Conservation (phyloP, 2,888 invertebrate genomes). For the Zelleria hepariella region DNA sequence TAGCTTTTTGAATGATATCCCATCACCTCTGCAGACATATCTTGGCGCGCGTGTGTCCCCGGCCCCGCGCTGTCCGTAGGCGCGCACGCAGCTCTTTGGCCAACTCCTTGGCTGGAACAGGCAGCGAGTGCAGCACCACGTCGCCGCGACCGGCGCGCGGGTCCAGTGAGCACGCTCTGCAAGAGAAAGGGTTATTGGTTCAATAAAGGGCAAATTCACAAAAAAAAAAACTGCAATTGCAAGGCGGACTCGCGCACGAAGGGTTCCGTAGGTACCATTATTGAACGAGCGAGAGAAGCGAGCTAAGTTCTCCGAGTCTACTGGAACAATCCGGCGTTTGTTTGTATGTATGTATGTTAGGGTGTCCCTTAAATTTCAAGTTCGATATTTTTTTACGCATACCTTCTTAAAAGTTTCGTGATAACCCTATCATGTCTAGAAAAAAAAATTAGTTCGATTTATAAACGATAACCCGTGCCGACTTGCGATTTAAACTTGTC, state of each 20-base stretch:
- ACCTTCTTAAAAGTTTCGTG: constrained; percentile 14
- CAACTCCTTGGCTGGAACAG: constrained; percentile 74
- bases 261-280: too few relatives aligned
- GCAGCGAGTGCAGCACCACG: constrained; percentile 78
- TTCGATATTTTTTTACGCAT: background rate
- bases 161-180: constrained; percentile 62
- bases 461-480: background rate
- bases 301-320: too few relatives aligned
- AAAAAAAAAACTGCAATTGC: too few relatives aligned
- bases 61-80: constrained; percentile 59
- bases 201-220: too few relatives aligned
- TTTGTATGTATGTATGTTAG: too few relatives aligned
- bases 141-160: constrained; percentile 86
- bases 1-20: too few relatives aligned
- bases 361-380: background rate
- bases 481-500: background rate
- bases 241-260: too few relatives aligned
- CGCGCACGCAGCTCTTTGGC: constrained; percentile 64
- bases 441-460: background rate
- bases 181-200: background rate
- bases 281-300: too few relatives aligned
- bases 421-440: background rate
- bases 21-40: constrained; percentile 53
- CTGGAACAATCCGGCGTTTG: too few relatives aligned
- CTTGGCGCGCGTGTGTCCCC: constrained; percentile 69